Conservation (phyloP, 1,140 invertebrate genomes). For the Vollenhovia emeryi region DNA sequence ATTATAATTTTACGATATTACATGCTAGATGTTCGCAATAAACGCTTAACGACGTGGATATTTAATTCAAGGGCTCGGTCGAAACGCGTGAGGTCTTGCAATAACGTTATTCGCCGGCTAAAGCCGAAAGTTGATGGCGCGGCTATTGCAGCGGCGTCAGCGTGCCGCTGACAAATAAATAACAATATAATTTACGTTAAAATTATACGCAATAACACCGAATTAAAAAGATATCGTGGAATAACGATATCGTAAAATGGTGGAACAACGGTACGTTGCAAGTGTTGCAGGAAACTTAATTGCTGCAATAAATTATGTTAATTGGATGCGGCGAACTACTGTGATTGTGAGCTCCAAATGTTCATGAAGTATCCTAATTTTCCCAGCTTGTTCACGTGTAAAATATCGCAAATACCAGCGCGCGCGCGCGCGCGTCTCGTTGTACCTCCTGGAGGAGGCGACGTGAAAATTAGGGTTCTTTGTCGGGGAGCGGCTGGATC, state of each 20-base stretch:
- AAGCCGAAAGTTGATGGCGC: background rate
- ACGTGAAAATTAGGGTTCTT: constrained; percentile 12
- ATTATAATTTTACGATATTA: constrained; percentile 29
- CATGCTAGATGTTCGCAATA: constrained; percentile 17
- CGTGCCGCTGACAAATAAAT: background rate
- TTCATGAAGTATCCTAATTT: constrained; percentile 19
- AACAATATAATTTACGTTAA: background rate
- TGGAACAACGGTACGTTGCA: background rate
- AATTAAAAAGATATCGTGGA: background rate
- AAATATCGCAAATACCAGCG: constrained; percentile 30
- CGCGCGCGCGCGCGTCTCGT: background rate
- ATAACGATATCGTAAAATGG: background rate
- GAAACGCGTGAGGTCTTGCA: background rate
- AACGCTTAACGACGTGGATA: constrained; percentile 23
- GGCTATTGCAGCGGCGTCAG: background rate
- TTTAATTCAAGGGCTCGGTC: constrained; percentile 11
- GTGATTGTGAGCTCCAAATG: constrained; percentile 12
- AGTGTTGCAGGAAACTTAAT: constrained; percentile 16
- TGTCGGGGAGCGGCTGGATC: background rate
- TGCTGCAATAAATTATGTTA: constrained; percentile 40
- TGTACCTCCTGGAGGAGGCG: background rate
- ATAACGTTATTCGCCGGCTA: background rate
- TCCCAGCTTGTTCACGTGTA: background rate
- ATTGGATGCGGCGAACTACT: constrained; percentile 20
- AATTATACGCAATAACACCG: background rate